Conservation (phyloP, 2,888 invertebrate genomes). For the Synanthedon tipuliformis region DNA sequence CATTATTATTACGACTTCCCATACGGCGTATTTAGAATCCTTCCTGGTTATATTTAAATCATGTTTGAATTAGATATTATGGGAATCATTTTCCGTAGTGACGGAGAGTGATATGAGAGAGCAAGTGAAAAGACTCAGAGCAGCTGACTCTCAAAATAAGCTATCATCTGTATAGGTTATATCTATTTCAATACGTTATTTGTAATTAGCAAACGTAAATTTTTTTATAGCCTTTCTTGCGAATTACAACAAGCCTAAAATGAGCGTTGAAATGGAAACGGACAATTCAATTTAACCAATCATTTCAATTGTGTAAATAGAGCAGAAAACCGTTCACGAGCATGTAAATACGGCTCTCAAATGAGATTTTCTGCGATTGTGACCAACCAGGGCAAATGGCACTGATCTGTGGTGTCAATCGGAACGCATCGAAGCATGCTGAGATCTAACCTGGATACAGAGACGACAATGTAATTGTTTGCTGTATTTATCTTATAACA, state of each 20-base stretch:
- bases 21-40: conserved; percentile 32
- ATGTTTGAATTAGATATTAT: conserved; percentile 26
- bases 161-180: too few relatives aligned
- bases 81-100: conserved; percentile 18
- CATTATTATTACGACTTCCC: conserved; percentile 51
- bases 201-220: conserved; percentile 31
- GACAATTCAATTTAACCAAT: conserved; percentile 54
- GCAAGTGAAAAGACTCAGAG: too few relatives aligned
- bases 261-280: conserved; percentile 35
- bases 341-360: conserved; percentile 32
- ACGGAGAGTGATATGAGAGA: too few relatives aligned
- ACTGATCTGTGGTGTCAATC: conserved; percentile 17
- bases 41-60: conserved; percentile 50
- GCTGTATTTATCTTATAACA: conserved; percentile 32
- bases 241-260: conserved; percentile 24
- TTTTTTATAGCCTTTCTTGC: conserved; percentile 24
- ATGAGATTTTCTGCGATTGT: conserved; percentile 53
- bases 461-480: conserved; percentile 31
- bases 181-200: conserved; percentile 1
- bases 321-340: conserved; percentile 49
- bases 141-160: too few relatives aligned
- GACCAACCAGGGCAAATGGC: conserved; percentile 29
- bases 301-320: conserved; percentile 53
- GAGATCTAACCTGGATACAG: conserved; percentile 34
- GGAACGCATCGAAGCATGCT: conserved; percentile 39